Evolutionary conservation across 2,888 invertebrate species (phyloP).

Genomic region (Terebella lapidaria): DNA sequence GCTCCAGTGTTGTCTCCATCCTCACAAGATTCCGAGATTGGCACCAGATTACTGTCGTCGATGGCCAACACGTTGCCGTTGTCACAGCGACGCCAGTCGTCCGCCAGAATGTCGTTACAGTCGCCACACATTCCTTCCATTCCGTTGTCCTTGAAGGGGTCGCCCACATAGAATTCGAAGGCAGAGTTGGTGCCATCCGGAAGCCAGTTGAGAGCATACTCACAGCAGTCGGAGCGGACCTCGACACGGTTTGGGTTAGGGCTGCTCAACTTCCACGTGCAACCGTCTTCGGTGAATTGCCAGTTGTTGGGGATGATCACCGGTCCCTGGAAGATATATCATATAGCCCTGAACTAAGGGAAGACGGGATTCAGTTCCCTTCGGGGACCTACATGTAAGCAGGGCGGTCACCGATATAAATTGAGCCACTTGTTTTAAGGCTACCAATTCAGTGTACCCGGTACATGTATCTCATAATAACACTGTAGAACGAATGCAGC

Average conservation of each 20-base stretch:
- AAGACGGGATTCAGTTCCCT: too few species aligned
- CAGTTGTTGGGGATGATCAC: too few species aligned
- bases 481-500: too few species aligned
- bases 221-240: neutral
- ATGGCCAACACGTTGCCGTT: neutral
- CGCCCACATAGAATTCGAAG: neutral
- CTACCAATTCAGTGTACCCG: too few species aligned
- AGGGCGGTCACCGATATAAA: too few species aligned
- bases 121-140: neutral
- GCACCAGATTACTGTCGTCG: neutral
- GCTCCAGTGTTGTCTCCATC: neutral
- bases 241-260: neutral
- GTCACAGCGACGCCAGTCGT: neutral
- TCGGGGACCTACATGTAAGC: too few species aligned
- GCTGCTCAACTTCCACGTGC: neutral
- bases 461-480: too few species aligned
- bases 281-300: too few species aligned
- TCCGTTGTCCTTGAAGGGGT: neutral
- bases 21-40: neutral
- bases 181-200: neutral
- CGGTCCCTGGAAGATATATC: too few species aligned
- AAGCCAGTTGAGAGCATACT: neutral
- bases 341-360: too few species aligned
- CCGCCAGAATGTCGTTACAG: neutral
- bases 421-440: too few species aligned